A percentile compares a stretch with the other conserved stretches of the same genome.
phyloP scores from a whole-genome alignment of 2,888 invertebrate genomes.

The Phytoseiulus persimilis region DNA sequence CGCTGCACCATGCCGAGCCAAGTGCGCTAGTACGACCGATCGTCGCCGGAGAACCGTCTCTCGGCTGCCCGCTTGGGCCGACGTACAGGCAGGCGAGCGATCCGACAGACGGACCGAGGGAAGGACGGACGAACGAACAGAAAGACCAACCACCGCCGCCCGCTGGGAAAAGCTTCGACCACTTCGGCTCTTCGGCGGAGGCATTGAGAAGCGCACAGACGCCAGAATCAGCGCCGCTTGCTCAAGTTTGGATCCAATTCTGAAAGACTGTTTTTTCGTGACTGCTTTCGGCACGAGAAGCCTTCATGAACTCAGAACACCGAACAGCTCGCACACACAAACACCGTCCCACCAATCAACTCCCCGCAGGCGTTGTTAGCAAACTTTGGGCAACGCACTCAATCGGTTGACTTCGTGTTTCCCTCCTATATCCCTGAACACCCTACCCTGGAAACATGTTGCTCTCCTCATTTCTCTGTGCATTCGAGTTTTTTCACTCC shows the following conservation, averaged over 20 bases:
- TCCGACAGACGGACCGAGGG: too few species aligned
- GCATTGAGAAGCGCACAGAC: not conserved
- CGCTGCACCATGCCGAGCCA: not conserved
- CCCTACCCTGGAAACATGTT: too few species aligned
- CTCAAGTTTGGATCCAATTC: not conserved
- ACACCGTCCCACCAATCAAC: not conserved
- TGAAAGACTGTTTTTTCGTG: not conserved
- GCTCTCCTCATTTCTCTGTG: too few species aligned
- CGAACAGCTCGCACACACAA: not conserved
- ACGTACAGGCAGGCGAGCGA: too few species aligned
- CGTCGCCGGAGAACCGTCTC: not conserved
- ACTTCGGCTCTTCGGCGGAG: not conserved
- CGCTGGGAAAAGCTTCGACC: constrained; percentile 5
- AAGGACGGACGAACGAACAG: not conserved
- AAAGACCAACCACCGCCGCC: not conserved
- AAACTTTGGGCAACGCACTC: too few species aligned
- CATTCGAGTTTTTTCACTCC: too few species aligned
- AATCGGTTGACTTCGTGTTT: too few species aligned
- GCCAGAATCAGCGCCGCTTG: not conserved
- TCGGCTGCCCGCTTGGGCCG: not conserved
- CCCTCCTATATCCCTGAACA: too few species aligned
- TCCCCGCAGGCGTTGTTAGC: not conserved
- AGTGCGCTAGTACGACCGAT: not conserved
- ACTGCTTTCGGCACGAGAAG: not conserved
- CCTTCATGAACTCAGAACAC: not conserved